Percentiles rank a stretch among this genome's conserved stretches.
phyloP scores from a whole-genome alignment of 1,140 invertebrate genomes.

The Megalopta genalis region DNA sequence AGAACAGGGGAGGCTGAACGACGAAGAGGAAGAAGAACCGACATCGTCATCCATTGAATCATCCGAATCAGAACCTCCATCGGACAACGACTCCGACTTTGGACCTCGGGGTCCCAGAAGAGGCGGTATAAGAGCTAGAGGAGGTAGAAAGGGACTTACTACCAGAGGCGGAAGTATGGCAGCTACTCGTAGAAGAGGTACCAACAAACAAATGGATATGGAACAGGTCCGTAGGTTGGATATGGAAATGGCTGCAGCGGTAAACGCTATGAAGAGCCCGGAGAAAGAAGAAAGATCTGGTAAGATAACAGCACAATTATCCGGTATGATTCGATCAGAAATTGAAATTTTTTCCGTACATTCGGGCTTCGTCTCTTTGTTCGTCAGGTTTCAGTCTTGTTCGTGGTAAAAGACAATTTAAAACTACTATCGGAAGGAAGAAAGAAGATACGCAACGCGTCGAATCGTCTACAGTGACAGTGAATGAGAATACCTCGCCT shows the following conservation, averaged over 20 bases:
- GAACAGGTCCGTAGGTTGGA: slow-evolving; percentile 77
- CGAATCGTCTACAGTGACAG: slow-evolving; percentile 30
- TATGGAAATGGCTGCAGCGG: slow-evolving; percentile 78
- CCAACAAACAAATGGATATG: slow-evolving; percentile 74
- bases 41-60: slow-evolving; percentile 71
- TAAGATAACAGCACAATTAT: slow-evolving; percentile 31
- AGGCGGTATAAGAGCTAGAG: slow-evolving; percentile 69
- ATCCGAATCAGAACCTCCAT: slow-evolving; percentile 73
- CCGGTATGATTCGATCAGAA: too few relatives aligned
- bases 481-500: slow-evolving; percentile 34
- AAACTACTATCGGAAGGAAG: slow-evolving; percentile 65
- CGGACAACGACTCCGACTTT: slow-evolving; percentile 77
- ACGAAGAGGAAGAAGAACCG: slow-evolving; percentile 63
- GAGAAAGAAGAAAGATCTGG: slow-evolving; percentile 72
- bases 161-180: slow-evolving; percentile 75
- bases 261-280: slow-evolving; percentile 77
- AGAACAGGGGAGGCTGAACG: slow-evolving; percentile 52
- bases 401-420: slow-evolving; percentile 68
- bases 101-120: slow-evolving; percentile 72
- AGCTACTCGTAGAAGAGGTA: slow-evolving; percentile 68
- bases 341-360: neutral
- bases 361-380: neutral
- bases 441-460: slow-evolving; percentile 67
- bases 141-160: slow-evolving; percentile 75
- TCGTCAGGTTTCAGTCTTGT: slow-evolving; percentile 43